Conservation (phyloP, 2,797 vertebrate species). For the Alfaro cultratus region DNA sequence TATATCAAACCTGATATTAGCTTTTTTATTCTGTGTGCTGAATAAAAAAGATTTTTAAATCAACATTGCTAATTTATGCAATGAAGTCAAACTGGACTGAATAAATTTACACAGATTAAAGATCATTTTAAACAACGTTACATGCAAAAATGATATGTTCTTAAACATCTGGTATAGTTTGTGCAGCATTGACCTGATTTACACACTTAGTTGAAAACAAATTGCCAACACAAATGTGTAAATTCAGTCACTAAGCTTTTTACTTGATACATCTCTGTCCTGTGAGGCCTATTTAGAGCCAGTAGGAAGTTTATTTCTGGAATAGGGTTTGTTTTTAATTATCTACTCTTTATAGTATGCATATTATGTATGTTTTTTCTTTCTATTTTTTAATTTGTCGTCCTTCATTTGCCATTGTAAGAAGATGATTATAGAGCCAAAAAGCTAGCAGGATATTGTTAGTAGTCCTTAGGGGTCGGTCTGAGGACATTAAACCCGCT, state of each 20-base stretch:
- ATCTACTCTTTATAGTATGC: slow-evolving; percentile 11
- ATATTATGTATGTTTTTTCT: slow-evolving; percentile 26
- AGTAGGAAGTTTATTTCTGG: slow-evolving; percentile 31
- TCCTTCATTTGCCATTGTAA: slow-evolving; percentile 12
- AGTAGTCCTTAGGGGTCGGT: slow-evolving; percentile 61
- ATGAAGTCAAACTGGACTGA: neutral
- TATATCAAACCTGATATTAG: neutral
- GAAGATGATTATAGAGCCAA: slow-evolving; percentile 53
- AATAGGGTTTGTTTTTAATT: neutral
- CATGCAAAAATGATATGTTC: neutral
- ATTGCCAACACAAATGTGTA: neutral
- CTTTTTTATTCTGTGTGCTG: neutral
- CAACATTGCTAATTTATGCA: neutral
- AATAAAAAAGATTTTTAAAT: neutral
- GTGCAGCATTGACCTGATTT: neutral
- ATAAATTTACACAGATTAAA: neutral
- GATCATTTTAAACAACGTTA: neutral
- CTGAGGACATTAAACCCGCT: slow-evolving; percentile 65
- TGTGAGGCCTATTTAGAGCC: neutral
- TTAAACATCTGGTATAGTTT: neutral
- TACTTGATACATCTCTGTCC: neutral
- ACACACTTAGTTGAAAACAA: neutral
- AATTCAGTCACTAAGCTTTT: neutral
- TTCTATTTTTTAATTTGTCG: neutral
- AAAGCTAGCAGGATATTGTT: slow-evolving; percentile 58